These are phyloP conservation scores for Artibeus lituratus DNA, from an alignment of 2,797 vertebrate genomes.

Conservation along the genomic window DNA sequence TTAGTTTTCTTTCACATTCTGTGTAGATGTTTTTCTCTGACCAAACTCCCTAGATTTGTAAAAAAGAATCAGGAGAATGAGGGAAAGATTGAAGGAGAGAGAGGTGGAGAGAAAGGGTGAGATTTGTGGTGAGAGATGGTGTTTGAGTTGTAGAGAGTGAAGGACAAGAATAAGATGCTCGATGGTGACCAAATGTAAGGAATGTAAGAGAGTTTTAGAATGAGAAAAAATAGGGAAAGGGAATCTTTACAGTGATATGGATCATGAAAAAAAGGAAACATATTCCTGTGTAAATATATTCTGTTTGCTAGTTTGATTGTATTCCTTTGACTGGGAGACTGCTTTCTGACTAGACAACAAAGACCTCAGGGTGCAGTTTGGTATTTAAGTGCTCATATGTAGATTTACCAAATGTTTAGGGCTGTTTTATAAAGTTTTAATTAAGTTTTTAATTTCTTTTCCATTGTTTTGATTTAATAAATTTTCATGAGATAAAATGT, in stretches of 20 bases:
- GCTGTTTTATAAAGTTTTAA: not conserved
- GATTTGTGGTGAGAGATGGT: not conserved
- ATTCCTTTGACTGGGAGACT: not conserved
- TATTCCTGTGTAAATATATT: not conserved
- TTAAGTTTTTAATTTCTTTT: constrained; percentile 17
- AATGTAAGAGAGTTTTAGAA: not conserved
- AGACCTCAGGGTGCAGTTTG: not conserved
- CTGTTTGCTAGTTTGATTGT: not conserved
- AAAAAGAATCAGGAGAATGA: not conserved
- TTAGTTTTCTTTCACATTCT: not conserved
- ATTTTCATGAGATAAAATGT: not conserved
- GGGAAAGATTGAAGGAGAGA: not conserved
- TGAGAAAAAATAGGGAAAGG: not conserved
- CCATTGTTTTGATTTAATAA: constrained; percentile 24
- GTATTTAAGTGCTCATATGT: not conserved
- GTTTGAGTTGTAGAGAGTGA: not conserved
- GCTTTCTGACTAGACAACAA: not conserved
- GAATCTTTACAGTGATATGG: not conserved
- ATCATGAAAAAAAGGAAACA: not conserved
- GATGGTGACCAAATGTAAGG: not conserved
- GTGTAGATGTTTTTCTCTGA: not conserved
- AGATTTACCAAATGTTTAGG: not conserved
- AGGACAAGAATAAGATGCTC: not conserved
- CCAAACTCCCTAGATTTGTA: not conserved
- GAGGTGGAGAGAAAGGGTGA: not conserved